Evolutionary conservation across 2,888 invertebrate species (phyloP), one percentile per base, ranked within the genome.

Genomic region (Iselma pallidipennis): DNA sequence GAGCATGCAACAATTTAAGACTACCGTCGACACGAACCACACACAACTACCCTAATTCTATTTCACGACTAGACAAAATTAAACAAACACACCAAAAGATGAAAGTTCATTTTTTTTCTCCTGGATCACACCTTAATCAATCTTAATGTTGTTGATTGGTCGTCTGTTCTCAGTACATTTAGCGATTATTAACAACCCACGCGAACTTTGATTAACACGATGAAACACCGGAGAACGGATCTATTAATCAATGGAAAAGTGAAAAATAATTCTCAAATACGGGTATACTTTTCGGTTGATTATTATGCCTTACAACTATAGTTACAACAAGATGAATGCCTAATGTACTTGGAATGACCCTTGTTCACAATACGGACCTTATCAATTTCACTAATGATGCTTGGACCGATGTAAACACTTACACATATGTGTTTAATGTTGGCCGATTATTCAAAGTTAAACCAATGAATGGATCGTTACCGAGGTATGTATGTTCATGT

Each of bases 1-100:
- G 55, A 55, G 59, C 71, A 70, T 63, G 70, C 59, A 66, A 65
- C 56, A 61, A 59, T 62, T 65, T 23, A 31, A 14, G 14, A 48
- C 2, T 29, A 12, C 1, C 12, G 16, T 2, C 29, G n/a, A 51
- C 45, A 21, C 21, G 51, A 51, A 51, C 26, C 26, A 50, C 50
- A 5, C 2, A 3, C n/a, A n/a, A n/a, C 25, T 21, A 1, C n/a
- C 25, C 14, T n/a, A 14, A 25, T 29, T 37, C 2, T 19, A 5
- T 16, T 2, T 2, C 16, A 16, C 2, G 21, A 45, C 37, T 16
- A 37, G 9, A 16, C 1, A n/a, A 12, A 45, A 45, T 5, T 45
- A 21, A 10, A 12, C 3, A 10, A 4, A 45, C 12, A 21, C n/a
- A n/a, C n/a, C n/a, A n/a, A n/a, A n/a, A n/a, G n/a, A n/a, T n/a